Evolutionary conservation across 2,797 vertebrate species (phyloP).

Genomic region (Aphelocoma californica): DNA sequence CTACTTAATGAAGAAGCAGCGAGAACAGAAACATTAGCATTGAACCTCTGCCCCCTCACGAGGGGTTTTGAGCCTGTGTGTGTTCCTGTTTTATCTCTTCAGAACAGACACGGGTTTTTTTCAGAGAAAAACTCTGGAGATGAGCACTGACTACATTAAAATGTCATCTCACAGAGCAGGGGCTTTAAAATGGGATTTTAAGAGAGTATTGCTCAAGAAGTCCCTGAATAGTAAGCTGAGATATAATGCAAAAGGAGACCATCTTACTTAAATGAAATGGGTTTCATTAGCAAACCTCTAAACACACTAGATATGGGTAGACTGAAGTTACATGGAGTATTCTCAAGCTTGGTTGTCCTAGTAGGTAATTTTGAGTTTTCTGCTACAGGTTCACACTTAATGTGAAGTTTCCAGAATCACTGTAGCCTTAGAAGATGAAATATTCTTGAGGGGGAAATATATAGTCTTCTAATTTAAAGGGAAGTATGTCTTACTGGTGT

Average conservation of each 20-base stretch:
- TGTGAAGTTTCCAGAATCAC: not conserved
- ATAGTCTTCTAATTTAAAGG: not conserved
- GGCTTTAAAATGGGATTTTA: slow-evolving; percentile 24
- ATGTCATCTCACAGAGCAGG: slow-evolving; percentile 6
- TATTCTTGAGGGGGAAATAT: not conserved
- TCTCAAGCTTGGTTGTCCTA: not conserved
- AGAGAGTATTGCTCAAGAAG: not conserved
- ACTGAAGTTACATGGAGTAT: not conserved
- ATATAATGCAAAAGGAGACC: not conserved
- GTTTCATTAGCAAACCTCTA: not conserved
- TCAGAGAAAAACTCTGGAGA: not conserved
- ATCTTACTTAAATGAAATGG: not conserved
- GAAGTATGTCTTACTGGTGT: not conserved
- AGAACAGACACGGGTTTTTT: not conserved
- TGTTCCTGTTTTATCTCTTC: slow-evolving; percentile 39
- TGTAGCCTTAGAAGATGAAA: not conserved
- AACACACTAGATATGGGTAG: not conserved
- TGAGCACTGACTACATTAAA: slow-evolving; percentile 35
- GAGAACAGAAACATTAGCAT: not conserved
- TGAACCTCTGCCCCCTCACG: not conserved
- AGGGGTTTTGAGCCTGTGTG: not conserved
- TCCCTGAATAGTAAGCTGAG: not conserved
- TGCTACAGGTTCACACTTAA: not conserved
- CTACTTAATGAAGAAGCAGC: not conserved
- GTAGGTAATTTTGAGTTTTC: not conserved